phyloP scores from a whole-genome alignment of 2,888 invertebrate genomes.

The Apamea crenata region DNA sequence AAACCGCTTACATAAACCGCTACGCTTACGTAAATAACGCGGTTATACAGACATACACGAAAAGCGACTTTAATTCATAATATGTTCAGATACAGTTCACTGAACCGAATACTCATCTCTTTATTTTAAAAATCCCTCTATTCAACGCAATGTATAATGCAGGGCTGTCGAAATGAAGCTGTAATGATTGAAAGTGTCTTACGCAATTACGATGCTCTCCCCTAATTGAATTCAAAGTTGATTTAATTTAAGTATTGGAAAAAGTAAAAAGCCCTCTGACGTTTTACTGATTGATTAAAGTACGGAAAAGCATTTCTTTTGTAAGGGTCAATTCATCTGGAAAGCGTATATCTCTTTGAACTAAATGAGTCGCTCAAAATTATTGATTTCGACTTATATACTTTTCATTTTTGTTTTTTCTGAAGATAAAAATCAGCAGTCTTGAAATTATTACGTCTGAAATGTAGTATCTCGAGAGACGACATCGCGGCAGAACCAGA shows the following conservation, averaged over 20 bases:
- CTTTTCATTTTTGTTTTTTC: neutral
- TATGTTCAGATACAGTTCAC: neutral
- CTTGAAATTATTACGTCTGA: conserved; percentile 2
- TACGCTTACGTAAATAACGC: too few relatives aligned
- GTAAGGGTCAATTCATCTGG: conserved; percentile 20
- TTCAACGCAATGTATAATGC: neutral
- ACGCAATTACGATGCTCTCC: conserved; percentile 13
- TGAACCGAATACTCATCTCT: too few relatives aligned
- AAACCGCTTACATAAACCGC: too few relatives aligned
- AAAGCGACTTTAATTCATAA: neutral
- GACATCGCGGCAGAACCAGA: too few relatives aligned
- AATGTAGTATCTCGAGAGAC: neutral
- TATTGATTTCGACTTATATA: conserved; percentile 6
- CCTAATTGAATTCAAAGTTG: conserved; percentile 49
- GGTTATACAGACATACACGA: neutral
- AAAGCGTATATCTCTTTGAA: conserved; percentile 7
- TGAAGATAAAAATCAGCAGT: neutral
- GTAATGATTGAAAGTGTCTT: conserved; percentile 16
- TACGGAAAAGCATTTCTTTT: conserved; percentile 34
- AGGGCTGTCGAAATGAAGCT: conserved; percentile 11
- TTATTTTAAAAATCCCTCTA: neutral
- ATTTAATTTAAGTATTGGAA: conserved; percentile 34
- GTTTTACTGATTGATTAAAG: conserved; percentile 29
- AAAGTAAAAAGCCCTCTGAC: conserved; percentile 5
- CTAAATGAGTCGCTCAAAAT: conserved; percentile 11